Evolutionary conservation across 2,113 vertebrate genomes (phyloP), one percentile per base, ranked within the genome.

Genomic region (Oncorhynchus tshawytscha): DNA sequence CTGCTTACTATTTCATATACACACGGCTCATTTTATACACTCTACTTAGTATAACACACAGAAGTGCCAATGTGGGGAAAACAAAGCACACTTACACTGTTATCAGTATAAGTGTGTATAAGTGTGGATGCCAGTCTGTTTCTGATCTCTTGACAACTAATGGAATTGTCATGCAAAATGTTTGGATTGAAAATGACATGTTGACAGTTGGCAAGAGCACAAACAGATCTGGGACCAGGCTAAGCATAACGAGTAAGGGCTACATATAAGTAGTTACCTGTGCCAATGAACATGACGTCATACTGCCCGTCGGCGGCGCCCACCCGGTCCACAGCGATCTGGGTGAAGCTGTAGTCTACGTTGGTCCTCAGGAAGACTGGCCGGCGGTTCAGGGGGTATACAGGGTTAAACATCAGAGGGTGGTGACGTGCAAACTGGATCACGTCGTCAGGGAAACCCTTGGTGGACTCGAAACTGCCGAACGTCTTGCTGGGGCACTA

Each of bases 401-500:
- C 94, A 0, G 96, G 93, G 84, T 95, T 97, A 78, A 95, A 97
- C 98, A 99, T 99, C 76, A 99, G 92, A 0, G 97, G 98, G 87
- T 99, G 98, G 88, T 97, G 97, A 22, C 97, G 94, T 0, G 97
- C 97, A 75, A 99, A 99, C 91, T 98, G 96, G 82, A 99, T 97
- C 85, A 99, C 97, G 0, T 98, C 96, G 0, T 99, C 98, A 0
- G 98, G 97, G 81, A 98, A 99, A 84, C 96, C 96, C 88, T 98
- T 98, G 64, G 98, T 99, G 51, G 97, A 98, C 76, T 97, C 91
- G 0, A 99, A 99, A 86, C 96, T 98, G 76, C 97, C 98, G 0
- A 98, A 99, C 0, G 97, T 99, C 92, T 96, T 98, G 90, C 98
- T 99, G 85, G 98, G 98, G 83, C 98, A 99, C 98, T 99, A 77